These are phyloP conservation scores for Mycetomoellerius zeteki DNA, from an alignment of 1,140 invertebrate species.

Conservation along the genomic window DNA sequence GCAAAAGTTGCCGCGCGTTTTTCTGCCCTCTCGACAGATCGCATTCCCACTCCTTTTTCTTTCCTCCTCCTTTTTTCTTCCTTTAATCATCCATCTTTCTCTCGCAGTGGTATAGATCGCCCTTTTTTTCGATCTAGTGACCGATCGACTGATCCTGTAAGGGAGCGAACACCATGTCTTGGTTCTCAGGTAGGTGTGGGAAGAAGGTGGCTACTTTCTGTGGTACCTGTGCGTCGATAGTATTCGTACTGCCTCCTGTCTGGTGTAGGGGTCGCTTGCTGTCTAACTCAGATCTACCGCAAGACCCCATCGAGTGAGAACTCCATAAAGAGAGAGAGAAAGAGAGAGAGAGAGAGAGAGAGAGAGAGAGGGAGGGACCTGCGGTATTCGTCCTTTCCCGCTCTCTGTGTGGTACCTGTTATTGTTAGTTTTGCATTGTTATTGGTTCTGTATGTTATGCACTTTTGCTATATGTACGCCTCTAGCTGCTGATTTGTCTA, in stretches of 20 bases:
- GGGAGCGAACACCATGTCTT: background rate
- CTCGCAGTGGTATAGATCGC: background rate
- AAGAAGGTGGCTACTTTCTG: conserved; percentile 76
- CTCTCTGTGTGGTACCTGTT: conserved; percentile 69
- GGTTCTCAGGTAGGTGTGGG: conserved; percentile 72
- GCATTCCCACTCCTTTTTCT: background rate
- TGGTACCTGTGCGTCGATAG: conserved; percentile 70
- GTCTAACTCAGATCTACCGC: conserved; percentile 10
- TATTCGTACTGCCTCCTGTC: conserved; percentile 7
- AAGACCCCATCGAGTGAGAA: conserved; percentile 24
- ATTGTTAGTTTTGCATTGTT: conserved; percentile 34
- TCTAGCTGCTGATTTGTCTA: conserved; percentile 1
- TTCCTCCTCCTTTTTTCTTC: background rate
- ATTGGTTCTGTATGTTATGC: background rate
- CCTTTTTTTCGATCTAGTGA: conserved; percentile 7
- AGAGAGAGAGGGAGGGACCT: conserved; percentile 1
- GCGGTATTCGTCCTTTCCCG: conserved; percentile 44
- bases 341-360: background rate
- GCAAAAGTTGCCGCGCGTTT: conserved; percentile 59
- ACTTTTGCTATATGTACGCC: background rate
- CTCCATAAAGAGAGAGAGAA: background rate
- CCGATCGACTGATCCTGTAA: conserved; percentile 53
- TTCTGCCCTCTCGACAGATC: background rate
- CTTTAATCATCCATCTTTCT: conserved; percentile 6
- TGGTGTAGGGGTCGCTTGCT: background rate